Evolutionary conservation across 2,888 invertebrate genomes (phyloP).

Genomic region (Melieria crassipennis): DNA sequence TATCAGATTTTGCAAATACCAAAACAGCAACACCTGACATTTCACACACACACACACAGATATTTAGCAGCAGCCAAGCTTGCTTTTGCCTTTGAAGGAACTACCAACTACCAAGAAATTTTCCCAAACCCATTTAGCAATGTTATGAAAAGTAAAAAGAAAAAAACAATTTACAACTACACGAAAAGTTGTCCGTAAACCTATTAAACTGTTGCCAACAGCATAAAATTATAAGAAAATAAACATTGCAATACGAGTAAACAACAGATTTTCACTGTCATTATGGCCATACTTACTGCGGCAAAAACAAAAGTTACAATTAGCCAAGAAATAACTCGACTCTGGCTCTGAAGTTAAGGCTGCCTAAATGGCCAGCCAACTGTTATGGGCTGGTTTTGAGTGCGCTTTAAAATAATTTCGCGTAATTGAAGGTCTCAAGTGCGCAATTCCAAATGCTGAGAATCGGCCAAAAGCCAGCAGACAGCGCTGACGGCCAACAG

Average conservation of each 20-base stretch:
- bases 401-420: neutral
- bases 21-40: no score
- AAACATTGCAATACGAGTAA: neutral
- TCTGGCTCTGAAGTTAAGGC: no score
- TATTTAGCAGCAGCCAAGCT: no score
- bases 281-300: neutral
- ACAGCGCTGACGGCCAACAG: neutral
- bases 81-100: no score
- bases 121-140: neutral
- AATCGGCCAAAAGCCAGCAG: no score
- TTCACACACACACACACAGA: no score
- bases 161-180: neutral
- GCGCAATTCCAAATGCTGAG: neutral
- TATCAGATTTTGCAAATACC: neutral
- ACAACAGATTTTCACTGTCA: neutral
- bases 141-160: neutral
- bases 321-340: neutral
- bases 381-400: neutral
- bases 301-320: neutral
- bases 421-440: neutral
- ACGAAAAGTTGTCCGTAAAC: neutral
- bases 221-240: neutral
- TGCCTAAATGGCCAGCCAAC: no score
- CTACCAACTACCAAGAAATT: neutral
- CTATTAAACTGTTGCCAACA: neutral